Base-by-base conservation (phyloP, 2,888 invertebrate genomes). In the Pandemis cinnamomeana region DNA sequence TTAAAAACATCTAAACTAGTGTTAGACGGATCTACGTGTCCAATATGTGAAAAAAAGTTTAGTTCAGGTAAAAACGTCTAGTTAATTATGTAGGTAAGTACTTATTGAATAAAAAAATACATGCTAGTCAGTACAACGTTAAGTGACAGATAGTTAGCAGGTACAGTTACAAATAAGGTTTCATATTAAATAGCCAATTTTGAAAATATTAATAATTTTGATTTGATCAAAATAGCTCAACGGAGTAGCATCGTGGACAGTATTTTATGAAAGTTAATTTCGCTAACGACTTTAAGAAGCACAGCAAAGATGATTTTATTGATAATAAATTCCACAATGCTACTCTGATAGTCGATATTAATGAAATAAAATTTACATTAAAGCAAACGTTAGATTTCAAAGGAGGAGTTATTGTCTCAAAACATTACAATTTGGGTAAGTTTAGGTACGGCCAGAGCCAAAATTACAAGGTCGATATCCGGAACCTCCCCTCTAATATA, bases 81-180 rank as follows among this genome's bases (percentile, higher is more conserved):
- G 69, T 68, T 72, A 66, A 55, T 64, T 51, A 44, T 7, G 51
- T 58, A 71, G 36, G 48, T 55, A 71, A 13, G 61, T 67, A 83
- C 80, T 82, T 79, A 75, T 83, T 80, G 75, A 83, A 82, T 87
- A 86, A 80, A 86, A 85, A 87, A 86, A 85, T 89, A 88, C 86
- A 82, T 61, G 72, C 87, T 90, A 90, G 79, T 90, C 89, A 89
- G 87, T 89, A 89, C 88, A 84, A 86, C 85, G 83, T 82, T 81
- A 77, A 81, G 80, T 82, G 82, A 82, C 76, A 82, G 78, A 63
- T 62, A 71, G 75, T 62, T 58, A 67, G 73, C 74, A 67, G 71
- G 51, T 71, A 70, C 66, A 61, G 70, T 71, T 69, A 64, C 67
- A 69, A 73, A 51, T 41, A 58, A 58, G 64, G 11, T 60, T 20